Evolutionary conservation across 2,797 vertebrate species (phyloP), one percentile per base, ranked within the genome.

Genomic region (Parauchenoglanis ngamensis): DNA sequence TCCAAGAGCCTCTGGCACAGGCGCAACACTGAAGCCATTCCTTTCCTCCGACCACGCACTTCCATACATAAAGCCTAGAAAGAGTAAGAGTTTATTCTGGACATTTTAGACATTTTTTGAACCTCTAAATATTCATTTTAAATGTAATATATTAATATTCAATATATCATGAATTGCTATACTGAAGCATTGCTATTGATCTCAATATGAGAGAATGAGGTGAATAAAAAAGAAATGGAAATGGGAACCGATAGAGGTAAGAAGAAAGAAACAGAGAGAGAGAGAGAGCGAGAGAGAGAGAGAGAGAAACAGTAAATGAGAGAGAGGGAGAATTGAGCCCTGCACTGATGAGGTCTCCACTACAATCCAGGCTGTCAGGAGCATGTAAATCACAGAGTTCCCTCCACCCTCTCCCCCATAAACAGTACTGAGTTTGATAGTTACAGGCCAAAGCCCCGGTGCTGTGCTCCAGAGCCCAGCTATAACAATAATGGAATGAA

Each of bases 1-100:
- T 98, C 97, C 90, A 98, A 95, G 83, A 99, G 97, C 89, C 97
- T 97, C 93, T 98, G 97, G 92, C 98, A 99, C 15, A 99, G 92
- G 2, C 97, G 95, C 87, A 99, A 94, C 40, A 99, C 95, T 0
- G 98, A 98, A 85, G 97, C 94, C 28, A 99, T 95, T 23, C 97
- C 98, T 80, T 97, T 94, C 11, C 96, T 96, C 44, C 97, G 95
- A 86, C 97, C 96, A 92, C 95, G 96, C 88, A 99, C 96, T 95
- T 99, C 98, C 31, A 91, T 92, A 88, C 97, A 98, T 54, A 99
- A 96, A 85, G 96, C 96, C 98, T 99, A 61, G 31, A 81, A 78
- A 56, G 44, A 28, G 78, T 35, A 63, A 31, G 70, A 83, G 54
- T 5, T 17, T n/a, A 35, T 23, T 76, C 1, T 56, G 19, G 15